Evolutionary conservation across 2,888 invertebrate genomes (phyloP).

Genomic region (Tineola bisselliella): DNA sequence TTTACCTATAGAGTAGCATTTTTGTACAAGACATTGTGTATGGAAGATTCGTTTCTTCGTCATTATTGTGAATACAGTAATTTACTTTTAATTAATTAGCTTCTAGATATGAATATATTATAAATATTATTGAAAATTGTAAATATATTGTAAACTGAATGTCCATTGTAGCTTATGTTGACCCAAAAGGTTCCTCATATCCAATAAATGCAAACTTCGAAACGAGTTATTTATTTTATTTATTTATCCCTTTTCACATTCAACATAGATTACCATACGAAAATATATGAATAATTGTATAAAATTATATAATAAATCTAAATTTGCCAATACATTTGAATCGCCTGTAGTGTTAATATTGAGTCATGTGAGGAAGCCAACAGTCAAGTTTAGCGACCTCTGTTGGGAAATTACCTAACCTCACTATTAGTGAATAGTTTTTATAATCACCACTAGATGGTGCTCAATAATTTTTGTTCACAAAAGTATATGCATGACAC

Average conservation of each 20-base stretch:
- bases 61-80: constrained; percentile 65
- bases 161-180: constrained; percentile 69
- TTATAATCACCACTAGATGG: too few relatives aligned
- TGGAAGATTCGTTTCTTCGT: constrained; percentile 51
- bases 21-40: constrained; percentile 60
- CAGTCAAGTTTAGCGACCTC: too few relatives aligned
- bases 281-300: too few relatives aligned
- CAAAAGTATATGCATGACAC: too few relatives aligned
- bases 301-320: too few relatives aligned
- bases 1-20: constrained; percentile 48
- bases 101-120: constrained; percentile 52
- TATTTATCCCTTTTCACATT: background rate
- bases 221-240: constrained; percentile 30
- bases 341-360: too few relatives aligned
- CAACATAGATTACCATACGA: too few relatives aligned
- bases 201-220: constrained; percentile 68
- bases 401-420: too few relatives aligned
- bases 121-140: constrained; percentile 57
- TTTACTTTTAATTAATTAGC: constrained; percentile 46
- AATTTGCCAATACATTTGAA: too few relatives aligned
- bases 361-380: too few relatives aligned
- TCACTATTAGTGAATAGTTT: too few relatives aligned
- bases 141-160: constrained; percentile 65
- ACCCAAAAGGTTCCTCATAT: constrained; percentile 68
- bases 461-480: too few relatives aligned